Conservation (phyloP, 2,113 vertebrate species). For the Charina bottae region DNA sequence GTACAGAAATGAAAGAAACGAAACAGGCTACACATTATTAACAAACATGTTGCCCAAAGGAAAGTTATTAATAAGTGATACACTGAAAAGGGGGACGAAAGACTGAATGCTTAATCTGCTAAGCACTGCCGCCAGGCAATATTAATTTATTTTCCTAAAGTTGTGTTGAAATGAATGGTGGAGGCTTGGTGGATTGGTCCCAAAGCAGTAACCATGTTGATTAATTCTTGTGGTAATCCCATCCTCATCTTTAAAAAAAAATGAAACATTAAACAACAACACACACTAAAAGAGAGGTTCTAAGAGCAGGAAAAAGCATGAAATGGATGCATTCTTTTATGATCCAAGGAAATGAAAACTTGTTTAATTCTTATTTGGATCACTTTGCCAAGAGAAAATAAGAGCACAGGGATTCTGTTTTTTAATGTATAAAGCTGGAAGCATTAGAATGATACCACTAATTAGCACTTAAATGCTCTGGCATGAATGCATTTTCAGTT, state of each 20-base stretch:
- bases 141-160: conserved; percentile 32
- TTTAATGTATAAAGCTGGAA: conserved; percentile 32
- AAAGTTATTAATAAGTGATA: conserved; percentile 31
- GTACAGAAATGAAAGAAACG: background rate
- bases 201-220: conserved; percentile 24
- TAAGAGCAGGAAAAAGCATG: conserved; percentile 22
- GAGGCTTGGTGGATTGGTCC: conserved; percentile 32
- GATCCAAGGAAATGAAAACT: conserved; percentile 34
- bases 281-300: background rate
- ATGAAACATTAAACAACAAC: background rate
- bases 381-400: conserved; percentile 33
- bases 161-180: conserved; percentile 4
- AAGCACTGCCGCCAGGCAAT: conserved; percentile 22
- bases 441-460: background rate
- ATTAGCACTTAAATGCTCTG: background rate
- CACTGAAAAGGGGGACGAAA: conserved; percentile 26
- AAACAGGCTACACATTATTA: conserved; percentile 1
- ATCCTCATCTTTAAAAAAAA: background rate
- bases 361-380: background rate
- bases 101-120: conserved; percentile 20
- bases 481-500: background rate
- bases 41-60: conserved; percentile 17
- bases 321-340: conserved; percentile 1
- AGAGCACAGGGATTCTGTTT: conserved; percentile 4
- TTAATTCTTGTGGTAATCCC: conserved; percentile 32